Conservation (phyloP, 37 sponge, comb jelly and placozoan genomes). For the Dysidea cf. avara region DNA sequence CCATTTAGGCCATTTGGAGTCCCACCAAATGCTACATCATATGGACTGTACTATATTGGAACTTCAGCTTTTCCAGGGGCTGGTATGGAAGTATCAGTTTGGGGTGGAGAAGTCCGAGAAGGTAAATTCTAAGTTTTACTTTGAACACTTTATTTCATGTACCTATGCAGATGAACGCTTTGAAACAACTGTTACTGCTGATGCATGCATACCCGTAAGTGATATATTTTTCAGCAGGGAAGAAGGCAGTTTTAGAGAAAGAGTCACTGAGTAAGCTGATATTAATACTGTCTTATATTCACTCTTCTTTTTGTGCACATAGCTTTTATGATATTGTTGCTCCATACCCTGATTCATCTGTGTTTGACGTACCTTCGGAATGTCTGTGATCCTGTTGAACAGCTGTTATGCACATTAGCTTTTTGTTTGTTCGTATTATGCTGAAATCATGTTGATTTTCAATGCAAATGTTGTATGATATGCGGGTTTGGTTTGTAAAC, state of each 20-base stretch:
- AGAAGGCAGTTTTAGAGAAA: not conserved
- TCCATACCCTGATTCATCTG: constrained; percentile 40
- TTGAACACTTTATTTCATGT: too few species aligned
- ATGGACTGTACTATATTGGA: constrained; percentile 43
- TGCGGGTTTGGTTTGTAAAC: too few species aligned
- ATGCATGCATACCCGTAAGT: constrained; percentile 32
- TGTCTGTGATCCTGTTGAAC: constrained; percentile 38
- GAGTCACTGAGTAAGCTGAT: constrained; percentile 2
- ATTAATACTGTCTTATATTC: too few species aligned
- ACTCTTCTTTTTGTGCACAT: too few species aligned
- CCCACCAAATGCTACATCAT: constrained; percentile 30
- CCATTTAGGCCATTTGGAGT: constrained; percentile 45
- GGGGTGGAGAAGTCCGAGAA: not conserved
- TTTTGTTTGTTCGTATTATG: too few species aligned
- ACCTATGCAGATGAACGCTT: not conserved
- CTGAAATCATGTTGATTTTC: too few species aligned
- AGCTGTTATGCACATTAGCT: too few species aligned
- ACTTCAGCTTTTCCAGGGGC: constrained; percentile 5
- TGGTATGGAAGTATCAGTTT: constrained; percentile 29
- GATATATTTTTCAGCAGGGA: not conserved
- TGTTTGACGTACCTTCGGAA: constrained; percentile 38
- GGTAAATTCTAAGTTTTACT: too few species aligned
- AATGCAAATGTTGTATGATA: too few species aligned
- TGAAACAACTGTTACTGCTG: constrained; percentile 8
- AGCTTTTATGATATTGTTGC: constrained; percentile 61